A percentile compares a stretch with the other conserved stretches of the same genome.
phyloP scores from a whole-genome alignment of 2,797 vertebrate genomes.

The Sebastes iracundus region DNA sequence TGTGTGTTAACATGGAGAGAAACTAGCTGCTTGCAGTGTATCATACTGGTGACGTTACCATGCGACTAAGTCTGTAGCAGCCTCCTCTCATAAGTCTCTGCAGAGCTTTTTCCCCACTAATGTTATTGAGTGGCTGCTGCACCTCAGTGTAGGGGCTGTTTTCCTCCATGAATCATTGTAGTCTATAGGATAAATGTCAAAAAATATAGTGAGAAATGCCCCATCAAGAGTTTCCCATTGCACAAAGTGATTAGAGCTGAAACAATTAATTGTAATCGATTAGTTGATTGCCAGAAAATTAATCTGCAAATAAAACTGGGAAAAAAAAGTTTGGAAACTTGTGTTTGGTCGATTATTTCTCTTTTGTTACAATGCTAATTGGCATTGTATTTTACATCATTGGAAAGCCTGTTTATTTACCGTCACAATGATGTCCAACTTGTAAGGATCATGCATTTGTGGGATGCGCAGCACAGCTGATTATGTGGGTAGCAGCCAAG shows the following conservation, averaged over 20 bases:
- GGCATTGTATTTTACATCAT: too few relatives aligned
- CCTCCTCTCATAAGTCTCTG: constrained; percentile 11
- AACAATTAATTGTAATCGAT: neutral
- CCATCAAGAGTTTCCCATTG: neutral
- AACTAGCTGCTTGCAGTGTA: neutral
- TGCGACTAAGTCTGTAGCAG: neutral
- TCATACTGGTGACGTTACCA: neutral
- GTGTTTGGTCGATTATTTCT: too few relatives aligned
- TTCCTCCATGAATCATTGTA: neutral
- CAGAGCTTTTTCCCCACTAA: constrained; percentile 2
- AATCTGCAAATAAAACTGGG: neutral
- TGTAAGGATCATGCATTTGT: too few relatives aligned
- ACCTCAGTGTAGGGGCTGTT: neutral
- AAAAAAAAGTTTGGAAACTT: too few relatives aligned
- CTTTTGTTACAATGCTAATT: too few relatives aligned
- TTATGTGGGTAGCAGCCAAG: too few relatives aligned
- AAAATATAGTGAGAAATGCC: neutral
- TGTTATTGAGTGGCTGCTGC: constrained; percentile 14
- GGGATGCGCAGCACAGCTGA: too few relatives aligned
- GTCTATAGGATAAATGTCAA: neutral
- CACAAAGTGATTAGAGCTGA: neutral
- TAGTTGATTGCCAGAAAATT: neutral
- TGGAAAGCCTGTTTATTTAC: too few relatives aligned
- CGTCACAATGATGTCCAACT: too few relatives aligned
- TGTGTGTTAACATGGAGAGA: neutral